Conservation (phyloP, 2,113 vertebrate genomes). For the Eudorcas thomsonii region DNA sequence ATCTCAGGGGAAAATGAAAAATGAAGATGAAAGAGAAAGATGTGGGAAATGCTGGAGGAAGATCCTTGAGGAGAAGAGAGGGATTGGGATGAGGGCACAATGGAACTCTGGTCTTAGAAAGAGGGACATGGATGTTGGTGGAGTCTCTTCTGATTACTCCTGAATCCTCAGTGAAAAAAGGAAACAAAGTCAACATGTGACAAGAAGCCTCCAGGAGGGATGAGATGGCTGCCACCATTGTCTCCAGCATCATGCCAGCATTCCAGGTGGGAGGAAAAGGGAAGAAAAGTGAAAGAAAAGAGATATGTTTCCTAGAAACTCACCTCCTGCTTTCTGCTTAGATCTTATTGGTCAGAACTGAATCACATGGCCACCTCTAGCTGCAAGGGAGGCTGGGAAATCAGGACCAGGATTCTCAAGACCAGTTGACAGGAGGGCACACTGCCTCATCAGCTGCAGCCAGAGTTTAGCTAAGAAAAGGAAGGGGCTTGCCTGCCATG, state of each 20-base stretch:
- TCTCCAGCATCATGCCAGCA: rapidly evolving
- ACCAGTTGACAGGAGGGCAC: neutral
- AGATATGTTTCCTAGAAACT: neutral
- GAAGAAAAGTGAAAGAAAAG: neutral
- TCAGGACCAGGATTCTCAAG: neutral
- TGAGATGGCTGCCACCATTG: neutral
- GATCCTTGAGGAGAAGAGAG: neutral
- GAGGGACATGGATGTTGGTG: neutral
- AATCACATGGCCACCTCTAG: neutral
- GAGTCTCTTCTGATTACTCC: neutral
- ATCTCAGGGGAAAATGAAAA: too few relatives aligned
- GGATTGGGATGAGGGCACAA: neutral
- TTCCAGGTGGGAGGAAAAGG: rapidly evolving
- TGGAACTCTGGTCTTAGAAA: neutral
- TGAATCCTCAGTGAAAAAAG: neutral
- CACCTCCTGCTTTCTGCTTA: neutral
- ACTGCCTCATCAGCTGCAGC: neutral
- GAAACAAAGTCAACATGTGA: neutral
- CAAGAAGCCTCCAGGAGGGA: neutral
- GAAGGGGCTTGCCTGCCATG: neutral
- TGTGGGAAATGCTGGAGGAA: neutral
- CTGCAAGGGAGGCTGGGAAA: conserved; percentile 37
- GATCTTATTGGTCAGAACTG: neutral
- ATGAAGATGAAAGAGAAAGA: neutral
- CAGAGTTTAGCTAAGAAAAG: neutral